A percentile compares a stretch with the other conserved stretches of the same genome.
These are phyloP conservation scores for Muricea muricata DNA, from an alignment of 92 coral and sea anemone species.

Conservation along the genomic window DNA sequence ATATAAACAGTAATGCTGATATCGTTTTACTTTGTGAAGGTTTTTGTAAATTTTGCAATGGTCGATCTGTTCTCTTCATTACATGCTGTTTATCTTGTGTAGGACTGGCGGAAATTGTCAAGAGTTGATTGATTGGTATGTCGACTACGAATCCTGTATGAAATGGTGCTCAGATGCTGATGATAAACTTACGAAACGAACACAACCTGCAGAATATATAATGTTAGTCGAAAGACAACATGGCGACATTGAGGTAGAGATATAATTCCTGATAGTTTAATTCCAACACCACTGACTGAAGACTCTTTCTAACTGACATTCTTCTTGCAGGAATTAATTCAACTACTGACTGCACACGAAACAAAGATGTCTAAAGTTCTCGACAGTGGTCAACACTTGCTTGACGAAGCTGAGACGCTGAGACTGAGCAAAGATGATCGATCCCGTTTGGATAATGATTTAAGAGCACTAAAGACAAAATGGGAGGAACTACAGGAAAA, in stretches of 20 bases:
- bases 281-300: too few species aligned
- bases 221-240: constrained; percentile 40
- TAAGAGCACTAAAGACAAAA: constrained; percentile 5
- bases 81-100: not conserved
- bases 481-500: constrained; percentile 39
- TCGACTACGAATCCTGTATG: constrained; percentile 1
- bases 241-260: constrained; percentile 34
- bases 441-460: constrained; percentile 7
- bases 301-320: too few species aligned
- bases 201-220: constrained; percentile 28
- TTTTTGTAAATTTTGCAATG: too few species aligned
- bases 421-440: constrained; percentile 26
- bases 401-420: constrained; percentile 6
- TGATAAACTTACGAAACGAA: constrained; percentile 7
- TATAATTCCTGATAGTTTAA: not conserved
- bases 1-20: too few species aligned
- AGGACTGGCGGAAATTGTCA: constrained; percentile 16
- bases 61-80: too few species aligned
- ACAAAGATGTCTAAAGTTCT: constrained; percentile 18
- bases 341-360: constrained; percentile 25
- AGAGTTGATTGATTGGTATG: constrained; percentile 27
- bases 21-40: too few species aligned
- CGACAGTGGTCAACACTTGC: constrained; percentile 19
- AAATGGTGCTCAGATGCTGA: constrained; percentile 35
- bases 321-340: constrained; percentile 24